Conservation (phyloP, 2,888 invertebrate genomes). For the Venusia cambrica region DNA sequence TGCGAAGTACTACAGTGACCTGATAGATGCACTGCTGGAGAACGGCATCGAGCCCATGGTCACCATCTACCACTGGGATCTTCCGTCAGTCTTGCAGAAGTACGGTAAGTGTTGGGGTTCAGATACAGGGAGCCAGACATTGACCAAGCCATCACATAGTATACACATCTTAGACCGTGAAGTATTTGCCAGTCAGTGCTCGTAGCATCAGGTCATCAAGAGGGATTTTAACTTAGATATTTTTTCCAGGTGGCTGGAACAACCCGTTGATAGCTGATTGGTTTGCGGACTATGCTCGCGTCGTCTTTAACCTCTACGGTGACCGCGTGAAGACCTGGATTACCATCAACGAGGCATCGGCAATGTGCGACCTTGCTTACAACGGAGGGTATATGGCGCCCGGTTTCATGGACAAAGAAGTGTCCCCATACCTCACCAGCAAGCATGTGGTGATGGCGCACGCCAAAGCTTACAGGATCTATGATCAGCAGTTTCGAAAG, state of each 20-base stretch:
- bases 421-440: conserved; percentile 33
- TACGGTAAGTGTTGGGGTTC: no score
- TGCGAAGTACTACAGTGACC: conserved; percentile 71
- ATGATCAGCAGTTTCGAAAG: conserved; percentile 70
- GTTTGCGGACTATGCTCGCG: conserved; percentile 36
- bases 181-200: no score
- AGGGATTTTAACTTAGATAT: no score
- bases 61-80: conserved; percentile 74
- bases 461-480: conserved; percentile 78
- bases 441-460: conserved; percentile 84
- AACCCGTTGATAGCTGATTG: conserved; percentile 35
- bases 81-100: conserved; percentile 60
- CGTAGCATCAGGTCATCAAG: no score
- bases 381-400: conserved; percentile 37
- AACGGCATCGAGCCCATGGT: conserved; percentile 75
- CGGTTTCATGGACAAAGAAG: conserved; percentile 17
- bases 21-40: conserved; percentile 71
- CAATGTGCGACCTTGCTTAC: conserved; percentile 20
- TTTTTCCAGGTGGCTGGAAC: conserved; percentile 26
- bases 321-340: conserved; percentile 41
- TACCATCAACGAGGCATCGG: conserved; percentile 35
- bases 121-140: no score
- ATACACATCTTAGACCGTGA: no score
- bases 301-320: conserved; percentile 32
- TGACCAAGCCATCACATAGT: no score